These are phyloP conservation scores for Enteromius anoplus DNA, from an alignment of 2,797 vertebrate species.

Conservation along the genomic window DNA sequence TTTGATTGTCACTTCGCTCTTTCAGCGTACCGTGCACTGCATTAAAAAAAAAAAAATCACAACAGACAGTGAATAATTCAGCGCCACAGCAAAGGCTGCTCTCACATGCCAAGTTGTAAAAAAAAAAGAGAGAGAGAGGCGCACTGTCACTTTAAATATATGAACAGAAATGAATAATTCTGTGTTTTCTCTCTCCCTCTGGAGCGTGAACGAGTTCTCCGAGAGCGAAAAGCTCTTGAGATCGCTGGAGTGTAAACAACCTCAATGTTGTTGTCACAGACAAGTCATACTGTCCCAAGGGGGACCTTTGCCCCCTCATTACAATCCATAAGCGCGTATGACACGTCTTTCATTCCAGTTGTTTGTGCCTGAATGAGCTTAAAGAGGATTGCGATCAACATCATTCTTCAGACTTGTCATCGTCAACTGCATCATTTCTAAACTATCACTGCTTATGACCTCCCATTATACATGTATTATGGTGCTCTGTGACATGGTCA, in stretches of 20 bases:
- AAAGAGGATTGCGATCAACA: neutral
- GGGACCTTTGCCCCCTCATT: conserved; percentile 32
- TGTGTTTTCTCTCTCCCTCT: conserved; percentile 20
- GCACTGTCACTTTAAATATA: conserved; percentile 48
- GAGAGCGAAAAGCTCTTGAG: conserved; percentile 16
- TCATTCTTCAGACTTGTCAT: conserved; percentile 6
- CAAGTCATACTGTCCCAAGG: conserved; percentile 18
- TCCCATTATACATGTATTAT: neutral
- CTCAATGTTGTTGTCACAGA: conserved; percentile 34
- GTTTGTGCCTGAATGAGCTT: conserved; percentile 12
- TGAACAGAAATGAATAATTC: conserved; percentile 50
- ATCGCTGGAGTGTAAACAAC: conserved; percentile 40
- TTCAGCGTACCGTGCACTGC: conserved; percentile 20
- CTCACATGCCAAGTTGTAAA: conserved; percentile 18
- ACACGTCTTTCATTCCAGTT: neutral
- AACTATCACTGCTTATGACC: neutral
- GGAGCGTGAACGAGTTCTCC: conserved; percentile 21
- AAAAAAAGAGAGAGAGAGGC: neutral
- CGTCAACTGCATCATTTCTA: neutral
- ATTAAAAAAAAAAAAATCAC: conserved; percentile 30
- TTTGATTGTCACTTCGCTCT: conserved; percentile 37
- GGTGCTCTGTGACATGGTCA: conserved; percentile 10
- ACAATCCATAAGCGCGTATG: conserved; percentile 6
- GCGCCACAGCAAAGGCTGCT: conserved; percentile 3
- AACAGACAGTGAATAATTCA: conserved; percentile 51